phyloP scores from a whole-genome alignment of 1,140 invertebrate species.

The Whitmania pigra region DNA sequence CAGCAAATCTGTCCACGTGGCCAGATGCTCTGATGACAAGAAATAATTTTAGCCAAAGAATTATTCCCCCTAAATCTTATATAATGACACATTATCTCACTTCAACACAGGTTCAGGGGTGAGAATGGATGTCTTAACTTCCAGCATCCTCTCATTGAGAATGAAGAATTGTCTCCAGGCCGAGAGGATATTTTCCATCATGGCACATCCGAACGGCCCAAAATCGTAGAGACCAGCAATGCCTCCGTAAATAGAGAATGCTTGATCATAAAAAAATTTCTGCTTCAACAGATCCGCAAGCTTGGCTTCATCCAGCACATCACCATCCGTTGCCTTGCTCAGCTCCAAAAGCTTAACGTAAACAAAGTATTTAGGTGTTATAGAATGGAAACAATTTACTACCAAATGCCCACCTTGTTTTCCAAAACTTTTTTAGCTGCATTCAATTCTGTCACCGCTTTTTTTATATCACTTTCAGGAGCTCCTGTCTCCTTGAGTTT shows the following conservation, averaged over 20 bases:
- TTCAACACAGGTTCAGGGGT: constrained; percentile 92
- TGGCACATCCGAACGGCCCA: constrained; percentile 96
- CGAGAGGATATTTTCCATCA: constrained; percentile 86
- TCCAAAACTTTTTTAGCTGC: constrained; percentile 77
- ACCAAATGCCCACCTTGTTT: constrained; percentile 54
- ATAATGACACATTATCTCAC: constrained; percentile 33
- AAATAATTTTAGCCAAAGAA: not conserved
- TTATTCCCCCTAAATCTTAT: not conserved
- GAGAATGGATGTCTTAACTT: constrained; percentile 92
- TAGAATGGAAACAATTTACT: not conserved
- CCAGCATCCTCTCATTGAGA: constrained; percentile 92
- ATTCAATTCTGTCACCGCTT: constrained; percentile 83
- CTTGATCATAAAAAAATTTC: constrained; percentile 94
- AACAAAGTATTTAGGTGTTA: constrained; percentile 14
- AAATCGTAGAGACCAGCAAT: constrained; percentile 82
- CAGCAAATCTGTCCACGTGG: constrained; percentile 95
- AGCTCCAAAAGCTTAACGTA: constrained; percentile 59
- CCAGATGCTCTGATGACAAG: constrained; percentile 66
- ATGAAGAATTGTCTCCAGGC: constrained; percentile 93
- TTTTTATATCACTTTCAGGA: constrained; percentile 77
- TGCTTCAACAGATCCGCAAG: constrained; percentile 95
- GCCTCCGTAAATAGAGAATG: constrained; percentile 98
- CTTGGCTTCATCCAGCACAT: constrained; percentile 71
- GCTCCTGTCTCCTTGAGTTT: constrained; percentile 72
- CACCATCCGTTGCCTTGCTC: constrained; percentile 47